Percentiles rank a stretch among this genome's conserved stretches.
phyloP scores from a whole-genome alignment of 35 echinoderm and acorn worm species.

The Chiridota heheva region DNA sequence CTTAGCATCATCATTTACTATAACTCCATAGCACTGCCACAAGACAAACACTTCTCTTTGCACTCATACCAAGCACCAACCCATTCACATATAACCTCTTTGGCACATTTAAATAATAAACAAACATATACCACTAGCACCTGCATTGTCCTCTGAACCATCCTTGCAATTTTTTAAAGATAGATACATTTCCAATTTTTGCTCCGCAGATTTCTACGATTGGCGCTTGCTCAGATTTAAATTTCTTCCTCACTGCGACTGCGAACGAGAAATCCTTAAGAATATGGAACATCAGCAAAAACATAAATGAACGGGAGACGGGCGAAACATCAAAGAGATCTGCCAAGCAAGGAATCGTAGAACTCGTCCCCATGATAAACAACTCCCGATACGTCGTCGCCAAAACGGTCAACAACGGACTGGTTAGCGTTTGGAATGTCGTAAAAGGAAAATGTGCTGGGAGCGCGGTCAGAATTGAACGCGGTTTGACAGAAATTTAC shows the following conservation, averaged over 20 bases:
- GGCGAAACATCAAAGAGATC: slow-evolving; percentile 10
- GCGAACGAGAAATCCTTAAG: slow-evolving; percentile 69
- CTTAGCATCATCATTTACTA: too few species aligned
- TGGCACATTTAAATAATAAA: too few species aligned
- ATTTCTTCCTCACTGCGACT: slow-evolving; percentile 82
- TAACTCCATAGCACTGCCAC: too few species aligned
- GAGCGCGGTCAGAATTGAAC: slow-evolving; percentile 79
- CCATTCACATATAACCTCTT: too few species aligned
- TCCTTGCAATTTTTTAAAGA: too few species aligned
- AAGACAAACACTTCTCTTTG: too few species aligned
- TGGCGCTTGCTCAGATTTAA: slow-evolving; percentile 81
- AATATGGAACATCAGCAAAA: slow-evolving; percentile 95
- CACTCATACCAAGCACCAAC: too few species aligned
- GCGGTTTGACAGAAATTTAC: slow-evolving; percentile 69
- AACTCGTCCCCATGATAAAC: slow-evolving; percentile 78
- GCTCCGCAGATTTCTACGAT: slow-evolving; percentile 68
- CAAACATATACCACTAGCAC: too few species aligned
- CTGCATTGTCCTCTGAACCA: too few species aligned
- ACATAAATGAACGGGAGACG: slow-evolving; percentile 73
- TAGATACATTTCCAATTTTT: slow-evolving; percentile 9
- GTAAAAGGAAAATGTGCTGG: slow-evolving; percentile 87
- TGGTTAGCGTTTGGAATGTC: slow-evolving; percentile 93
- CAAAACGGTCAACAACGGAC: slow-evolving; percentile 80
- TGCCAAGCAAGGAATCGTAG: slow-evolving; percentile 47
- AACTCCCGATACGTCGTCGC: slow-evolving; percentile 94